Evolutionary conservation across 1,140 invertebrate species (phyloP), one percentile per base, ranked within the genome.

Genomic region (Microplitis demolitor): DNA sequence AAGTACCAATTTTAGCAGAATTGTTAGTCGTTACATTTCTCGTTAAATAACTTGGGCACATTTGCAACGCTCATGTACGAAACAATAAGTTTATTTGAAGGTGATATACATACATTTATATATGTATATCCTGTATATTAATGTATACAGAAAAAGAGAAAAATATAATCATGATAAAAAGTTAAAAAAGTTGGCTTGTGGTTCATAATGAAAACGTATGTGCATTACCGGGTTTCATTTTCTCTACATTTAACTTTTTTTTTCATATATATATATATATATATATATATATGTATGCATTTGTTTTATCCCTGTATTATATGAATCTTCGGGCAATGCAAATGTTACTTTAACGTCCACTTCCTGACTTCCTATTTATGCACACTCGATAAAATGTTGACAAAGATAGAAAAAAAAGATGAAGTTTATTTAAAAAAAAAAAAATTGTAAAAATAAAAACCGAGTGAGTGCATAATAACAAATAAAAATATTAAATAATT

Each of bases 161-260:
- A 45, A 11, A 45, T 11, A 45, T 45, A 45, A 45, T 45, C 63
- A 62, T 75, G 70, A 72, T 75, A 75, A 75, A 75, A 72, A 71
- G 72, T 75, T 66, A 66, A 75, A 75, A 74, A 75, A 74, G 61
- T 73, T 73, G 72, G 70, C 63, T 66, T 60, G 69, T 64, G 61
- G 39, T 66, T 75, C 61, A 69, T 75, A 73, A 76, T 76, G 74
- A 73, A 76, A 76, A 76, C 62, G 71, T 76, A 76, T 76, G 74
- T 63, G 54, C 69, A 73, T 73, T 73, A 73, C 62, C 53, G 45
- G 53, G 35, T 75, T 75, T 75, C 70, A 75, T 75, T 75, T 72
- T 75, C 74, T 61, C n/a, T 37, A 39, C 56, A 37, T 54, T 37
- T 39, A 24, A 31, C 51, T 66, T 35, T 53, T 35, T 60, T 54